Evolutionary conservation across 2,888 invertebrate species (phyloP).

Genomic region (Leptinotarsa haldemani): DNA sequence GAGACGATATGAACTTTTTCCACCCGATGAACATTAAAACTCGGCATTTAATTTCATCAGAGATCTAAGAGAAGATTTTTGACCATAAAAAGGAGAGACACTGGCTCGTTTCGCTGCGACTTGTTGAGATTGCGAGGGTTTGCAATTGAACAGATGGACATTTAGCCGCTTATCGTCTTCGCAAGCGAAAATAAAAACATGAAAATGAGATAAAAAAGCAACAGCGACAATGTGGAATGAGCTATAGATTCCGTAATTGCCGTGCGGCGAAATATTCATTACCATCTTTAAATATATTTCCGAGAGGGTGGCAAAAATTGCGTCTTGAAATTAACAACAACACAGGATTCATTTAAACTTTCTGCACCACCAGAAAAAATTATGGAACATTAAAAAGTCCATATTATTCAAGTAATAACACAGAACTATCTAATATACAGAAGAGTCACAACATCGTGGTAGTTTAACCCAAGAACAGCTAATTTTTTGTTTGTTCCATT

Average conservation of each 20-base stretch:
- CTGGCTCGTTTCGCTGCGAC: conserved; percentile 52
- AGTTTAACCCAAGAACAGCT: too few relatives aligned
- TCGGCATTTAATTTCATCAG: conserved; percentile 69
- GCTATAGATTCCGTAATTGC: conserved; percentile 50
- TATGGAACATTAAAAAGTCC: too few relatives aligned
- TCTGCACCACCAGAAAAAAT: neutral
- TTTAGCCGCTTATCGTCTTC: conserved; percentile 52
- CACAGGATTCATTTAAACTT: neutral
- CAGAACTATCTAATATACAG: too few relatives aligned
- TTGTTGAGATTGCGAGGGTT: conserved; percentile 57
- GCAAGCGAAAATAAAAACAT: conserved; percentile 57
- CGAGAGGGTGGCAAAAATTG: conserved; percentile 14
- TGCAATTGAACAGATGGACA: conserved; percentile 62
- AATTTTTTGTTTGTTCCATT: too few relatives aligned
- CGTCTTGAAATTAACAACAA: neutral
- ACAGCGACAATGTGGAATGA: conserved; percentile 42
- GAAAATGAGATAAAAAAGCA: conserved; percentile 56
- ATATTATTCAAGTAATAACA: too few relatives aligned
- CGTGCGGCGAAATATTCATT: conserved; percentile 19
- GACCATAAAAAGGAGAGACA: conserved; percentile 66
- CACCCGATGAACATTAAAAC: conserved; percentile 69
- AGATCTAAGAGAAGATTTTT: conserved; percentile 68
- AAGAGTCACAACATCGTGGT: too few relatives aligned
- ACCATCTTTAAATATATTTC: conserved; percentile 1
- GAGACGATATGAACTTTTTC: conserved; percentile 68